phyloP scores from a whole-genome alignment of 2,113 vertebrate species.

The Ibidorhyncha struthersii region DNA sequence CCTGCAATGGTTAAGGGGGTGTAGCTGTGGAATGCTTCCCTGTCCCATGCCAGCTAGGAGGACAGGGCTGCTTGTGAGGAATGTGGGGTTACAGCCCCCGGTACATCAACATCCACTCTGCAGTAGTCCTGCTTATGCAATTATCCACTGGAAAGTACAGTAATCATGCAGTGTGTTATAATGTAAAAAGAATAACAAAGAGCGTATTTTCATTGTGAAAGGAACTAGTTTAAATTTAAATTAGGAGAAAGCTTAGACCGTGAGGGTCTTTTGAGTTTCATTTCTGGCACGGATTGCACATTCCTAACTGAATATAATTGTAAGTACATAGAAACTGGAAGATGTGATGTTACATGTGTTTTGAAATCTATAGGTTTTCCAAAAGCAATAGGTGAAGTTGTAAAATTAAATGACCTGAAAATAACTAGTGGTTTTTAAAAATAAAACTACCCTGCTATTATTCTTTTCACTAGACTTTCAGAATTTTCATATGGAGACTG shows the following conservation, averaged over 20 bases:
- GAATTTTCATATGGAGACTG: neutral
- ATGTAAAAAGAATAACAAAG: neutral
- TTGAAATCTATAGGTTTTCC: neutral
- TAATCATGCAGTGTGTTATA: neutral
- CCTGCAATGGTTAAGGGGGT: neutral
- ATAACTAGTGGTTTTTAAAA: neutral
- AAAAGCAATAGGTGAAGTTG: neutral
- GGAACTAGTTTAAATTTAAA: neutral
- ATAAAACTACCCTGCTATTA: neutral
- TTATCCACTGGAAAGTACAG: neutral
- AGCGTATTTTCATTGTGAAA: neutral
- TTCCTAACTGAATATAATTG: neutral
- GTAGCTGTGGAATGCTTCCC: neutral
- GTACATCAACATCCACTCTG: neutral
- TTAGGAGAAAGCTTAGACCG: neutral
- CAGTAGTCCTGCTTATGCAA: neutral
- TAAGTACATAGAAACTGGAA: neutral
- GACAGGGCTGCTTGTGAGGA: neutral
- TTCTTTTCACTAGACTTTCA: neutral
- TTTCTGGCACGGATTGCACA: neutral
- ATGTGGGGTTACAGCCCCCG: neutral
- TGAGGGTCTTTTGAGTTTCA: neutral
- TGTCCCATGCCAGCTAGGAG: neutral
- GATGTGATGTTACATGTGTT: neutral
- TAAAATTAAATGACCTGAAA: neutral